phyloP scores from a whole-genome alignment of 2,113 vertebrate genomes.

The Sclerurus mexicanus region DNA sequence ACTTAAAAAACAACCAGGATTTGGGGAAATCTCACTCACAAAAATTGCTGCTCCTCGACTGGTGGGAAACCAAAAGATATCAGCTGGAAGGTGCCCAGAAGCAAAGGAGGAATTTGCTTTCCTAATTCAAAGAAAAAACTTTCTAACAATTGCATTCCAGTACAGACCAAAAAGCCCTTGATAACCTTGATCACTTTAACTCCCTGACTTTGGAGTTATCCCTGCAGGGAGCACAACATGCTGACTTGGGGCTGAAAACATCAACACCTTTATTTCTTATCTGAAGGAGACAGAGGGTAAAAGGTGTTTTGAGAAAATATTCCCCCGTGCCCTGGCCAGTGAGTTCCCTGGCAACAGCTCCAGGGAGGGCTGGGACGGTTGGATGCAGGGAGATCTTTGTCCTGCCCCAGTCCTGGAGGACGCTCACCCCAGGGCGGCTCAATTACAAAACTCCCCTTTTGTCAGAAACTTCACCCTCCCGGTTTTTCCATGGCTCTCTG shows the following conservation, averaged over 20 bases:
- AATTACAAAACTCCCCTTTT: neutral
- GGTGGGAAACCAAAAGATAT: neutral
- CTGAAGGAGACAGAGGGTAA: neutral
- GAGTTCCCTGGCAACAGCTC: neutral
- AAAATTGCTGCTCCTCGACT: neutral
- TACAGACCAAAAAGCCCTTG: neutral
- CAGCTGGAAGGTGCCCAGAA: neutral
- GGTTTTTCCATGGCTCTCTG: neutral
- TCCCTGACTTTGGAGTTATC: neutral
- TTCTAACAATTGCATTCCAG: neutral
- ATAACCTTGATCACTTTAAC: neutral
- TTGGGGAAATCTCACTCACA: neutral
- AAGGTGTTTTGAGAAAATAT: neutral
- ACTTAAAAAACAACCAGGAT: neutral
- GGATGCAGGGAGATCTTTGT: neutral
- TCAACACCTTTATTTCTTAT: accelerated
- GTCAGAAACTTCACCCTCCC: neutral
- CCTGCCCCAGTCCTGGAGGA: neutral
- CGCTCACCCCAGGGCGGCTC: neutral
- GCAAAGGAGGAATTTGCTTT: neutral
- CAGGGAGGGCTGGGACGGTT: neutral
- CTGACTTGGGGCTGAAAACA: neutral
- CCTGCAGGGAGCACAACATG: neutral
- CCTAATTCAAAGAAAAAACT: neutral
- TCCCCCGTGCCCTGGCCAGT: neutral